Evolutionary conservation across 2,888 invertebrate species (phyloP), one percentile per base, ranked within the genome.

Genomic region (Microplitis deprimator): DNA sequence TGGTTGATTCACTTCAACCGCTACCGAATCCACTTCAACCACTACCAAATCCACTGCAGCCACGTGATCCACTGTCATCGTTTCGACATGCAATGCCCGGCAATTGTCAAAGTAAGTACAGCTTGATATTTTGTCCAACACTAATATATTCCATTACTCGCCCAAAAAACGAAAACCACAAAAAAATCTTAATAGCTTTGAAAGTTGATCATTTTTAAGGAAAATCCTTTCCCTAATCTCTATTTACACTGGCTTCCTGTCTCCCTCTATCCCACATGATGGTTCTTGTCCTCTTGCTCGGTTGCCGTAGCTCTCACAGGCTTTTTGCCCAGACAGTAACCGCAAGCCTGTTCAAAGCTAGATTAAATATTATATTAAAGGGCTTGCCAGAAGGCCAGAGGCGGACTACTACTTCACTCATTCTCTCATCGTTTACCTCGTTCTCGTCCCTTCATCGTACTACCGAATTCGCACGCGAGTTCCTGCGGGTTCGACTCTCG

Each of bases 41-140:
- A 38, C 81, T 90, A 78, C 87, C 89, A 76, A 89, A 87, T 82
- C 88, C 89, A 70, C 83, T 97, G 87, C 96, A 96, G 83, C 94
- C 96, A 77, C 91, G 93, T 75, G 96, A 96, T 90, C 96, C 96
- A 62, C 92, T 96, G 69, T 96, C 96, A 68, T 95, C 95, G 82
- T 96, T 96, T 90, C 92, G 96, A 79, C 96, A 96, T 95, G 96
- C 96, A 80, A 96, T 96, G 83, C 96, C 96, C 90, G 95, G 95
- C 87, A 95, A 96, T 85, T 96, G 96, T 91, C 96, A 96, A 90
- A 96, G 96, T 96, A 91, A 96, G 96, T 95, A 91, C 41, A 39
- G 68, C 62, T 68, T 62, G 2, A 29, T 61, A 62, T 40, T 61
- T 62, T 39, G 8, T 40, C 8, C n/a, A 38, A 3, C 29, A 29